Evolutionary conservation across 2,797 vertebrate species (phyloP).

Genomic region (Morelia viridis): DNA sequence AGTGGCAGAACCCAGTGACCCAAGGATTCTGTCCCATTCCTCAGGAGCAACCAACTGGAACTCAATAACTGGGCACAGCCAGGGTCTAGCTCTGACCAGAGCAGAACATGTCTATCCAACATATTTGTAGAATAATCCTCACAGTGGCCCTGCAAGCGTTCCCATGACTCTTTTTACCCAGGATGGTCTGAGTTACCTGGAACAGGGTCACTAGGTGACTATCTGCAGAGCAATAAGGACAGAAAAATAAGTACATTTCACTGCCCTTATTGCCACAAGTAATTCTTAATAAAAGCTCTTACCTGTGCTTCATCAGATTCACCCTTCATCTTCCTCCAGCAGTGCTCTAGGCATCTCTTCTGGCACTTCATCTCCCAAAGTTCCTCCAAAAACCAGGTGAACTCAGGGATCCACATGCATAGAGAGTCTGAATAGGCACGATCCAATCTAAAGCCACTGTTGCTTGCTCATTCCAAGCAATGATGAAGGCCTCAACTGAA

Average conservation of each 20-base stretch:
- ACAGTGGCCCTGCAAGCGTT: background rate
- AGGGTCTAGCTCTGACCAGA: background rate
- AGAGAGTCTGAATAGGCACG: background rate
- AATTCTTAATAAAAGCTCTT: background rate
- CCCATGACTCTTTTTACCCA: background rate
- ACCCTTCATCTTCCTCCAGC: background rate
- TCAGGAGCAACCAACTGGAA: background rate
- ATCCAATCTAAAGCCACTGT: background rate
- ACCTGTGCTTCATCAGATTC: background rate
- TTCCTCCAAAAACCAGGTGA: background rate
- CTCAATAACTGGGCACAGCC: background rate
- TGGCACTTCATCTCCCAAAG: background rate
- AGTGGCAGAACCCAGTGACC: background rate
- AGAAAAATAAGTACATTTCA: background rate
- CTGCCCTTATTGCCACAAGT: background rate
- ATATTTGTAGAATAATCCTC: background rate
- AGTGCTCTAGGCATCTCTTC: background rate
- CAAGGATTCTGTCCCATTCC: background rate
- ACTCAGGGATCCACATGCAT: background rate
- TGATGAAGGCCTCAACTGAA: background rate
- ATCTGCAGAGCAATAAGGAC: background rate
- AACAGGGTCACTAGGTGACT: background rate
- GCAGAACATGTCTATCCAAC: background rate
- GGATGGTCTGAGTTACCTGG: background rate
- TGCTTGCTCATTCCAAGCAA: background rate